Percentiles rank a stretch among this genome's conserved stretches.
These are phyloP conservation scores for Guaruba guarouba DNA, from an alignment of 2,113 vertebrate genomes.

Conservation along the genomic window DNA sequence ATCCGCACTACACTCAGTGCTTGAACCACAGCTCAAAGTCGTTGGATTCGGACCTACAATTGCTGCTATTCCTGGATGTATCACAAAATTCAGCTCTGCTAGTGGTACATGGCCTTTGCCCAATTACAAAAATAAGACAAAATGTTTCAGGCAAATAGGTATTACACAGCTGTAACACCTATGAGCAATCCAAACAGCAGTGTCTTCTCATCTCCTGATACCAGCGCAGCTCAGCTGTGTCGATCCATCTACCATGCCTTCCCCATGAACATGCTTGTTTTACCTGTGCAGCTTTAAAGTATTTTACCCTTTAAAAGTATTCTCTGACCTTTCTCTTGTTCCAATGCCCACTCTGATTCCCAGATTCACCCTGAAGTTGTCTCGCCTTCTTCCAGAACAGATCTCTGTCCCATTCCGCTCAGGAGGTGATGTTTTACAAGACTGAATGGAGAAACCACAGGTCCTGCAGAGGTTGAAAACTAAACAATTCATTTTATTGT, in stretches of 20 bases:
- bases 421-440: neutral
- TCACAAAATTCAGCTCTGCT: slow-evolving; percentile 4
- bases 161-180: neutral
- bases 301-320: neutral
- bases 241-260: neutral
- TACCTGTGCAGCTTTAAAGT: neutral
- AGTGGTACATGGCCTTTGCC: neutral
- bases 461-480: neutral
- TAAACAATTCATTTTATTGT: neutral
- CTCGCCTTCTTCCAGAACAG: neutral
- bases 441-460: neutral
- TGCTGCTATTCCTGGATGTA: slow-evolving; percentile 16
- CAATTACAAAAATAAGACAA: neutral
- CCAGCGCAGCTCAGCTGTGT: neutral
- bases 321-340: neutral
- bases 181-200: neutral
- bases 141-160: neutral
- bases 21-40: slow-evolving; percentile 23
- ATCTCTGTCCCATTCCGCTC: neutral
- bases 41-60: neutral
- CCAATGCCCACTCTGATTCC: neutral
- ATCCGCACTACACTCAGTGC: slow-evolving; percentile 20
- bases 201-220: neutral
- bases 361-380: neutral
- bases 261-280: neutral